Base-by-base conservation (phyloP, 2,888 invertebrate species). In the Melanophora roralis region DNA sequence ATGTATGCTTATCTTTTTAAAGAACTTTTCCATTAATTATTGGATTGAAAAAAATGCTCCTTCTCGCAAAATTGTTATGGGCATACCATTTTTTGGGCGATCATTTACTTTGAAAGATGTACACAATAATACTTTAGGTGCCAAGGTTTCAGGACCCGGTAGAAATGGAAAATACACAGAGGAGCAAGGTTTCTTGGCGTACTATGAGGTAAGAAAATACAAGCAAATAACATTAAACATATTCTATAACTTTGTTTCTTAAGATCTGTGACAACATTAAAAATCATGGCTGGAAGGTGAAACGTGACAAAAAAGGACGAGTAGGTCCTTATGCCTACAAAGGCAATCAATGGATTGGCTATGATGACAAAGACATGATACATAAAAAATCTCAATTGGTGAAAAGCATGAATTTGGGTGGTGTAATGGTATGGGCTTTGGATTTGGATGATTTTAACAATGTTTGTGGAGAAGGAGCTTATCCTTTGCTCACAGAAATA, bases 61-160 rank as follows among this genome's bases (percentile, higher is more conserved):
- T 0, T 91, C 95, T 0, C 92, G 94, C 27, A 97, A 95, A 86
- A 91, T 97, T 27, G 93, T 97, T 0, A 94, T 97, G 94, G 97
- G 96, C 36, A 95, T 97, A 92, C 97, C 97, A 0, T 90, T 96
- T 55, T 97, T 97, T 86, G 97, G 97, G 0, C 97, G 97, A 86
- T 93, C 96, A 0, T 97, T 97, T 88, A 93, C 94, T 4, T 86
- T 94, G 47, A 91, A 92, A 60, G 92, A 93, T 84, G 90, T 91
- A 40, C 91, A 91, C 12, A 91, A 92, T 36, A 91, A 92, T 82
- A 95, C 94, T 0, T 90, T 97, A 3, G 96, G 96, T 86, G 92
- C 94, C 0, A 93, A 94, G 43, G 95, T 96, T 0, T 92, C 93
- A 9, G 93, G 94, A 12, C 94, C 95, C 9, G 96, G 96, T 0